Evolutionary conservation across 2,888 invertebrate genomes (phyloP).

Genomic region (Pseudoips prasinana): DNA sequence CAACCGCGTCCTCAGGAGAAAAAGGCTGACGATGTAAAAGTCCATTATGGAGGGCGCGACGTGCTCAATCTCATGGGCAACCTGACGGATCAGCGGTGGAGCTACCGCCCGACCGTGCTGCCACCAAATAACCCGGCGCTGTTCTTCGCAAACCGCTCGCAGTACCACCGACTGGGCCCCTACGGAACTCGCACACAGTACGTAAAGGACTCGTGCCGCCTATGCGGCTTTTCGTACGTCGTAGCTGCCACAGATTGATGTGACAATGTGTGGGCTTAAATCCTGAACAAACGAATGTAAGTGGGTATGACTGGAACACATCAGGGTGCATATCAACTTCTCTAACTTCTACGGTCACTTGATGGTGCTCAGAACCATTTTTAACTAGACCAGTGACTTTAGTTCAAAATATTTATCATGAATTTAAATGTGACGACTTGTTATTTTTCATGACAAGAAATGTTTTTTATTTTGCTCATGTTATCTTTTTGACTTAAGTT

Average conservation of each 20-base stretch:
- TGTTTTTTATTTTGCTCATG: constrained; percentile 32
- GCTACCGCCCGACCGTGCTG: constrained; percentile 77
- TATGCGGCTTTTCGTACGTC: constrained; percentile 77
- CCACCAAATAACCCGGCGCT: constrained; percentile 80
- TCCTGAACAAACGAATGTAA: constrained; percentile 61
- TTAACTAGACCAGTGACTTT: constrained; percentile 47
- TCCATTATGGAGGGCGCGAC: constrained; percentile 78
- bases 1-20: constrained; percentile 70
- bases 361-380: constrained; percentile 47
- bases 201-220: constrained; percentile 76
- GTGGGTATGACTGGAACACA: constrained; percentile 69
- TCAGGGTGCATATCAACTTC: constrained; percentile 62
- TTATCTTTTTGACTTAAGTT: constrained; percentile 36
- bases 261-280: constrained; percentile 51
- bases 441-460: constrained; percentile 26
- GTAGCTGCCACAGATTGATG: constrained; percentile 72
- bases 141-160: constrained; percentile 84
- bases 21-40: constrained; percentile 62
- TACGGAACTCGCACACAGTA: constrained; percentile 81
- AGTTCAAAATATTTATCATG: constrained; percentile 38
- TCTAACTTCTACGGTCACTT: constrained; percentile 46
- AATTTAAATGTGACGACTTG: constrained; percentile 26
- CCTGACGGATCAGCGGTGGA: constrained; percentile 79
- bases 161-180: constrained; percentile 82
- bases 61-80: constrained; percentile 82